Percentiles rank a stretch among this genome's conserved stretches.
Evolutionary conservation across 2,888 invertebrate genomes (phyloP).

Genomic region (Coelopa pilipes): DNA sequence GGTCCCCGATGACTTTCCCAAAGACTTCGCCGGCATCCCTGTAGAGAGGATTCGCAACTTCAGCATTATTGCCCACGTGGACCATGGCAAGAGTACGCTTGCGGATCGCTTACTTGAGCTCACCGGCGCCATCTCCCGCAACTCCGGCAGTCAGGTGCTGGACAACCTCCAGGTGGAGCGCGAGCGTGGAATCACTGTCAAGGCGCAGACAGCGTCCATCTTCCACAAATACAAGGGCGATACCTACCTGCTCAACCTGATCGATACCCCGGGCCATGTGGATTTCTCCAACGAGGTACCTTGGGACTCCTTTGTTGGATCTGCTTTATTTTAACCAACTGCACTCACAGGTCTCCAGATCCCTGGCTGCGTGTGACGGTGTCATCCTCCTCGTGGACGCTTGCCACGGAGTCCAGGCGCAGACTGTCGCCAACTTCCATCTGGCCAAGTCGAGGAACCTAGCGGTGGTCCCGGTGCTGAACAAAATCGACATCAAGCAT

Average conservation of each 20-base stretch:
- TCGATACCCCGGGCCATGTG: conserved; percentile 98
- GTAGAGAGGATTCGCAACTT: conserved; percentile 82
- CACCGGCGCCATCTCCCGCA: conserved; percentile 81
- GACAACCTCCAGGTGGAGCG: conserved; percentile 88
- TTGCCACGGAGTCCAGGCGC: conserved; percentile 95
- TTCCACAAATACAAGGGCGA: conserved; percentile 76
- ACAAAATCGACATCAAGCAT: conserved; percentile 95
- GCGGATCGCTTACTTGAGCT: conserved; percentile 95
- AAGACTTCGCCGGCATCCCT: conserved; percentile 54
- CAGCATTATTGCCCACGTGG: conserved; percentile 98
- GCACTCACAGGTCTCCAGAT: conserved; percentile 76
- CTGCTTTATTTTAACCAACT: no score
- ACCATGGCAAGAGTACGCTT: conserved; percentile 97
- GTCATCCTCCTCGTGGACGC: conserved; percentile 95
- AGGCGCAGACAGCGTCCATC: conserved; percentile 95
- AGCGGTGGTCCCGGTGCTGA: conserved; percentile 89
- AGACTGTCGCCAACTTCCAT: conserved; percentile 97
- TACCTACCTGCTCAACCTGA: conserved; percentile 88
- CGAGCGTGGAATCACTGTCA: conserved; percentile 97
- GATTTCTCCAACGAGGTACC: conserved; percentile 95
- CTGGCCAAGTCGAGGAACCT: conserved; percentile 86
- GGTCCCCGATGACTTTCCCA: conserved; percentile 39
- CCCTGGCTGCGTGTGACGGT: conserved; percentile 93
- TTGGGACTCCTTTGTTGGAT: no score
- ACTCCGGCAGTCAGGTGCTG: conserved; percentile 77